These are phyloP conservation scores for Crambe crambe DNA, from an alignment of 37 sponge, comb jelly and placozoan species.

Conservation along the genomic window DNA sequence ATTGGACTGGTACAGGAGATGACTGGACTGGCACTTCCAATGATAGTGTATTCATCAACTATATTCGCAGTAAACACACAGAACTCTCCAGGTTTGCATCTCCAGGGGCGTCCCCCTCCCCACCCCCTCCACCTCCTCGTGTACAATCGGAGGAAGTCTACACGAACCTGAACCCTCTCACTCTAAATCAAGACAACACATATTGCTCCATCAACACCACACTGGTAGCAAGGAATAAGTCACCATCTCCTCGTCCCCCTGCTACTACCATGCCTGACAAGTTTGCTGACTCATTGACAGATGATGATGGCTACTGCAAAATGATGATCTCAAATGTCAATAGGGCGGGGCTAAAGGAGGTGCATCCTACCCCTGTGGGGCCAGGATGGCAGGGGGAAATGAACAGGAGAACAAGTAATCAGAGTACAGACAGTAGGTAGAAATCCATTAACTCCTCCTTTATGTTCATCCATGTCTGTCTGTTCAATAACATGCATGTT, in stretches of 20 bases:
- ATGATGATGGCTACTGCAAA: slow-evolving; percentile 22
- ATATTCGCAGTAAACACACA: background rate
- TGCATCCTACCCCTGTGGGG: no score
- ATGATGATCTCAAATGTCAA: background rate
- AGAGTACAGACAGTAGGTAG: no score
- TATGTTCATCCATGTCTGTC: no score
- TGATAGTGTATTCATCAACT: slow-evolving; percentile 22
- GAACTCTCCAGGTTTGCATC: background rate
- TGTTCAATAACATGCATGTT: no score
- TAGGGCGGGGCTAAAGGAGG: background rate
- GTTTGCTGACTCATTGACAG: background rate
- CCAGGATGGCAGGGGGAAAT: no score
- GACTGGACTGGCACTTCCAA: slow-evolving; percentile 38
- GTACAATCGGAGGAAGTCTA: slow-evolving; percentile 7
- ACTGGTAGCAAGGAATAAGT: background rate
- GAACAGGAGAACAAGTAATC: no score
- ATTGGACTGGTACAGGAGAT: slow-evolving; percentile 19
- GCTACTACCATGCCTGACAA: background rate
- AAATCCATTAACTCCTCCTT: no score
- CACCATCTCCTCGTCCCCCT: background rate
- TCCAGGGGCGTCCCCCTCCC: background rate
- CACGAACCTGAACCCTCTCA: background rate
- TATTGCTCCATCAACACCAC: background rate
- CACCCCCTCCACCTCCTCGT: background rate
- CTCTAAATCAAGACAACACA: slow-evolving; percentile 15